Conservation (phyloP, 2,797 vertebrate genomes). For the Bradypus variegatus region DNA sequence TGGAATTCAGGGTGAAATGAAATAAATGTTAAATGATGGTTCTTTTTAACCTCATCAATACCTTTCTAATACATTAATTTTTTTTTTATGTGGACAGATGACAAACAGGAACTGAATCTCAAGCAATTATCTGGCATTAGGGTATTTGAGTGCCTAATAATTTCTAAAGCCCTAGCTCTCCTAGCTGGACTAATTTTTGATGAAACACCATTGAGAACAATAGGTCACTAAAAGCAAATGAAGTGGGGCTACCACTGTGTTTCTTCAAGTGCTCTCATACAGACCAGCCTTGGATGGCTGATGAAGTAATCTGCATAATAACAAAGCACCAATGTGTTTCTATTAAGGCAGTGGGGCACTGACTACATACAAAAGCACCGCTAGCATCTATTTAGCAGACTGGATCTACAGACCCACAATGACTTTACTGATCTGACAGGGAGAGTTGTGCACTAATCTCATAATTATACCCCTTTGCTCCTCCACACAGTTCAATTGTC, state of each 20-base stretch:
- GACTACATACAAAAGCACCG: conserved; percentile 54
- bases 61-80: background rate
- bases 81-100: background rate
- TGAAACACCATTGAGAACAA: conserved; percentile 43
- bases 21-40: conserved; percentile 41
- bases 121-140: conserved; percentile 29
- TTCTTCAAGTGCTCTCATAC: conserved; percentile 57
- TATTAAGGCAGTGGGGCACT: conserved; percentile 62
- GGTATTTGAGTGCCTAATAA: background rate
- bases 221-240: conserved; percentile 40
- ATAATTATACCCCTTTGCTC: conserved; percentile 53
- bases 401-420: conserved; percentile 30
- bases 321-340: conserved; percentile 57
- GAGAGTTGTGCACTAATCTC: conserved; percentile 56
- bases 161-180: conserved; percentile 36
- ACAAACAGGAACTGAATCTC: conserved; percentile 24
- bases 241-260: conserved; percentile 37
- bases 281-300: conserved; percentile 51
- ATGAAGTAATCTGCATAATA: conserved; percentile 71
- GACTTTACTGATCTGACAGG: conserved; percentile 37
- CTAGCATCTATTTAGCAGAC: conserved; percentile 45
- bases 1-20: conserved; percentile 47
- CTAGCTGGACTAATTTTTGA: conserved; percentile 43
- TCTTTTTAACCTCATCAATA: conserved; percentile 39
- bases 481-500: conserved; percentile 40